Evolutionary conservation across 2,888 invertebrate species (phyloP).

Genomic region (Hirudinaria manillensis): DNA sequence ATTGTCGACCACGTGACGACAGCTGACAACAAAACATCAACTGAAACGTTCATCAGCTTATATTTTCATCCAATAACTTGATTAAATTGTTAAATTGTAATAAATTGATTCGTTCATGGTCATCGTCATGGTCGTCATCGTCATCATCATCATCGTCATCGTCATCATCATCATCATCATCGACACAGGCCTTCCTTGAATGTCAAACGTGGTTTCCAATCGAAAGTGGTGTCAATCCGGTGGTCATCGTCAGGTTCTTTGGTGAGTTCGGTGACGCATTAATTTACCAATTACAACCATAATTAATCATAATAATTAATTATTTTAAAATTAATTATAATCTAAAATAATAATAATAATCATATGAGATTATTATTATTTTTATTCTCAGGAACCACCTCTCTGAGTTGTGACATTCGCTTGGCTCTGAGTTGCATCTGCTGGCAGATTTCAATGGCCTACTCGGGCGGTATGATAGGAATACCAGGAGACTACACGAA

Average conservation of each 20-base stretch:
- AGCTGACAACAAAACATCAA: too few species aligned
- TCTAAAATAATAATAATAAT: not conserved
- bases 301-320: too few species aligned
- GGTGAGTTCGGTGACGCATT: conserved; percentile 32
- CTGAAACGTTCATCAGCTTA: too few species aligned
- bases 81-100: too few species aligned
- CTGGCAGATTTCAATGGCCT: conserved; percentile 40
- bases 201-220: conserved; percentile 37
- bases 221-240: conserved; percentile 28
- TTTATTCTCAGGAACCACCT: conserved; percentile 40
- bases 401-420: conserved; percentile 41
- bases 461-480: conserved; percentile 27
- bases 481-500: conserved; percentile 38
- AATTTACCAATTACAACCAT: not conserved
- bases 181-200: not conserved
- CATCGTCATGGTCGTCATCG: too few species aligned
- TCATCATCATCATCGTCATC: too few species aligned
- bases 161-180: not conserved
- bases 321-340: not conserved
- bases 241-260: conserved; percentile 40
- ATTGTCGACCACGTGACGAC: too few species aligned
- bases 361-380: not conserved
- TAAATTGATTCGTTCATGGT: too few species aligned
- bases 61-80: too few species aligned
- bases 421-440: conserved; percentile 40